phyloP scores from a whole-genome alignment of 2,113 vertebrate genomes.

The Mormyrus lacerda region DNA sequence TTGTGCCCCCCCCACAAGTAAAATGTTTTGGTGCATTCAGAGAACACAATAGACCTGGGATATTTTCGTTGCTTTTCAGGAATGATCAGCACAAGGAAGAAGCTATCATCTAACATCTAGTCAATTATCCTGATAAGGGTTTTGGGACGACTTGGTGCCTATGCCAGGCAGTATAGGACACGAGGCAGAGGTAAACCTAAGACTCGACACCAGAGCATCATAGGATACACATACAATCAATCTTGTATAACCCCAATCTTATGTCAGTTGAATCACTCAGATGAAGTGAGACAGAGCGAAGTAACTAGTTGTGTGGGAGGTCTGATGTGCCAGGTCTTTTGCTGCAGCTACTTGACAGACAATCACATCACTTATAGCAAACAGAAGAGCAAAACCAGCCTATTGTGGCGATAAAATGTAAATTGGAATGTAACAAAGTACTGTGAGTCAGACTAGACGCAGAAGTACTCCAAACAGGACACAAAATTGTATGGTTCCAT shows the following conservation, averaged over 20 bases:
- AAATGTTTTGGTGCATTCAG: no score
- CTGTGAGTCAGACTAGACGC: neutral
- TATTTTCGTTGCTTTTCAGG: neutral
- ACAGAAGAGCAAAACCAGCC: neutral
- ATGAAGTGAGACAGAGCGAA: neutral
- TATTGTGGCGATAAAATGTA: neutral
- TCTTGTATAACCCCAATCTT: no score
- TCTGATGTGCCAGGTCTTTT: neutral
- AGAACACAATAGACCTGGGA: neutral
- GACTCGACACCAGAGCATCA: neutral
- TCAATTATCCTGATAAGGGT: neutral
- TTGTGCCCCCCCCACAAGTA: no score
- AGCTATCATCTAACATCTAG: neutral
- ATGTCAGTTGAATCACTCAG: neutral
- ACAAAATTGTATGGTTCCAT: conserved; percentile 23
- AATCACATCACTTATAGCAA: neutral
- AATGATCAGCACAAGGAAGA: neutral
- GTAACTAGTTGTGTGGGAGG: neutral
- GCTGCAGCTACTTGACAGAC: neutral
- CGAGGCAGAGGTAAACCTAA: neutral
- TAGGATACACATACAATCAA: neutral
- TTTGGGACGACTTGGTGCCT: neutral
- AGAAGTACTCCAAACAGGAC: neutral
- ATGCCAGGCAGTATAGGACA: no score
- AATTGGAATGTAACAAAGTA: neutral